Base-by-base conservation (phyloP, 2,797 vertebrate species). In the Acanthurus leucopareius region DNA sequence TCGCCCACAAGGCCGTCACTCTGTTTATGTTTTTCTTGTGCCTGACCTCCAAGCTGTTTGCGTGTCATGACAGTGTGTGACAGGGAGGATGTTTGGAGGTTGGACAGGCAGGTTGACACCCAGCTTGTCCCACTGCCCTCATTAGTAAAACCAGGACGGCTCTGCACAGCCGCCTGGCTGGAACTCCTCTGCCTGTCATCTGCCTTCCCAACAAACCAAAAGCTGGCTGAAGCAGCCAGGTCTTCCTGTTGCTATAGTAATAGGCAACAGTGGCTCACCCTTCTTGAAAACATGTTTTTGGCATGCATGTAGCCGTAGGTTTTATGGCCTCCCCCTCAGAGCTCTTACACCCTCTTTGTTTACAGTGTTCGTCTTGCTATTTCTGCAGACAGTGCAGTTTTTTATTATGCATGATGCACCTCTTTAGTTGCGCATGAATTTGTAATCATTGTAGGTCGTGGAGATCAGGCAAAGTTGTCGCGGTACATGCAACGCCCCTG, bases 241-340 rank as follows among this genome's bases (percentile, higher is more conserved):
- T 94, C 91, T 94, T 89, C 89, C 90, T 94, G 94, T 94, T 95
- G 94, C 94, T 92, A 95, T 94, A 94, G 94, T 88, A 90, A 95
- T 94, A 94, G 91, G 90, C 91, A 94, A 93, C 88, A 90, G 79
- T 83, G 77, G 82, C 85, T 83, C 84, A 80, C 86, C 89, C 87
- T 58, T 69, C 79, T 87, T 52, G 54, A 90, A 90, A 90, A 85
- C 82, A 89, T 90, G 88, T 88, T 93, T 69, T 93, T 91, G 87
- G 83, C 87, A 85, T 72, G 82, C 73, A 79, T 87, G 82, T 86
- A 90, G 82, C 84, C 69, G 78, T 79, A 85, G 87, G 69, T 90
- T 90, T 81, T 61, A 25, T 2, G 76, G 75, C 80, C 88, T 84
- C 86, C 87, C 91, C 86, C 85, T 78, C 82, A n/a, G 61, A 78